Evolutionary conservation across 2,888 invertebrate species (phyloP).

Genomic region (Diplolepis rosae): DNA sequence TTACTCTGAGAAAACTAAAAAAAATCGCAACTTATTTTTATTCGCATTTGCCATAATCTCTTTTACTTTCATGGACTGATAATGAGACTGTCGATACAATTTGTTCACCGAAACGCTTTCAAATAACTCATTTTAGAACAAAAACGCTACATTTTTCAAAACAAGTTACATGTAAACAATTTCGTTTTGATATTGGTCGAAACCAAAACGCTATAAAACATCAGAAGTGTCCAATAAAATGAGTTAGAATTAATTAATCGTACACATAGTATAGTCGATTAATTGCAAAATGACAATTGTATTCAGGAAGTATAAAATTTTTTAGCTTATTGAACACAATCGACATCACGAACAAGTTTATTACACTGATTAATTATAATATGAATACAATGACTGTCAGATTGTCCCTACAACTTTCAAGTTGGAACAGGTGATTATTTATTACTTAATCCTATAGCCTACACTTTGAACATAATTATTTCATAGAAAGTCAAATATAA

Average conservation of each 20-base stretch:
- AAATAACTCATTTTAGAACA: background rate
- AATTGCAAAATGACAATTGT: slow-evolving; percentile 39
- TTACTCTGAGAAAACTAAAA: background rate
- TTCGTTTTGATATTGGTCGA: background rate
- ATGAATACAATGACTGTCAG: slow-evolving; percentile 46
- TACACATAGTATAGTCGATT: slow-evolving; percentile 31
- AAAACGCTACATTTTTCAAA: slow-evolving; percentile 14
- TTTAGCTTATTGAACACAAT: slow-evolving; percentile 25
- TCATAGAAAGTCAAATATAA: slow-evolving; percentile 54
- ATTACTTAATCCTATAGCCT: slow-evolving; percentile 3
- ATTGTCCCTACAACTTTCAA: background rate
- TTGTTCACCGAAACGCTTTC: background rate
- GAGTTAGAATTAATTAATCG: slow-evolving; percentile 30
- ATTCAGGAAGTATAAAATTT: slow-evolving; percentile 13
- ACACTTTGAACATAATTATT: slow-evolving; percentile 26
- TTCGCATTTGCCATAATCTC: background rate
- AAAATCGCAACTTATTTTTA: slow-evolving; percentile 4
- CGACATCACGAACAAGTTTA: slow-evolving; percentile 34
- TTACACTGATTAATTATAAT: slow-evolving; percentile 38
- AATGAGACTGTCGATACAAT: slow-evolving; percentile 2
- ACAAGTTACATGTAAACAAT: background rate
- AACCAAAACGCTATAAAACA: background rate
- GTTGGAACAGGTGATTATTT: background rate
- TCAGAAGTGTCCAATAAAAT: background rate
- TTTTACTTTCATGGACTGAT: background rate